Evolutionary conservation across 2,888 invertebrate species (phyloP).

Genomic region (Chrysodeixis includens): DNA sequence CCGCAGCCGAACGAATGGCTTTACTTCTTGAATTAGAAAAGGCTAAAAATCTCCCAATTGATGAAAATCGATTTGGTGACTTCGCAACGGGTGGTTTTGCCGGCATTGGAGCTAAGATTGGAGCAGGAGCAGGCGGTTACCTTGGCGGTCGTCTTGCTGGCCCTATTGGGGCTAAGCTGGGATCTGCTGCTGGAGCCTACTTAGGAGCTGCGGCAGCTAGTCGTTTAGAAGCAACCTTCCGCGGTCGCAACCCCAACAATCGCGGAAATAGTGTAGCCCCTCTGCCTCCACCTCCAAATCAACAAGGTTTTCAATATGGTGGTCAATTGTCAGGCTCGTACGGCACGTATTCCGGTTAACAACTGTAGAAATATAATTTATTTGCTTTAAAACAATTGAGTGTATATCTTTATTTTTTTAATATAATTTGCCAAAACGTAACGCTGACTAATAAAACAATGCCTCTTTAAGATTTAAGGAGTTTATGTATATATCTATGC

Average conservation of each 20-base stretch:
- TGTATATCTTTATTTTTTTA: neutral
- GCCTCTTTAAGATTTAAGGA: neutral
- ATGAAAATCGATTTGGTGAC: conserved; percentile 28
- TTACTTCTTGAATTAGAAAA: conserved; percentile 20
- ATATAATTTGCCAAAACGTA: neutral
- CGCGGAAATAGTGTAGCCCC: neutral
- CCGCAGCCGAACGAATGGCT: conserved; percentile 13
- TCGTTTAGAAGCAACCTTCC: conserved; percentile 5
- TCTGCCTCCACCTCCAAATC: neutral
- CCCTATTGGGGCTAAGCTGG: conserved; percentile 23
- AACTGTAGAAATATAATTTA: neutral
- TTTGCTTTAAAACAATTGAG: neutral
- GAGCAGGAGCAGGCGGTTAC: conserved; percentile 22
- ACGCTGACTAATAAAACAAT: neutral
- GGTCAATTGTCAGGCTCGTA: neutral
- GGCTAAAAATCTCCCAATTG: neutral
- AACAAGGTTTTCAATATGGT: neutral
- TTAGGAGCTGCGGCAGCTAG: conserved; percentile 26
- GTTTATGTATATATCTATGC: too few species aligned
- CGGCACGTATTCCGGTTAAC: neutral
- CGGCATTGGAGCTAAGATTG: conserved; percentile 11
- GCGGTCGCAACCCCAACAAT: neutral
- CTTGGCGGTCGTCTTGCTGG: conserved; percentile 32
- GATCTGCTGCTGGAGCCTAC: conserved; percentile 39
- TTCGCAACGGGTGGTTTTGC: neutral